Base-by-base conservation (phyloP, 1,140 invertebrate genomes). In the Eufriesea mexicana region DNA sequence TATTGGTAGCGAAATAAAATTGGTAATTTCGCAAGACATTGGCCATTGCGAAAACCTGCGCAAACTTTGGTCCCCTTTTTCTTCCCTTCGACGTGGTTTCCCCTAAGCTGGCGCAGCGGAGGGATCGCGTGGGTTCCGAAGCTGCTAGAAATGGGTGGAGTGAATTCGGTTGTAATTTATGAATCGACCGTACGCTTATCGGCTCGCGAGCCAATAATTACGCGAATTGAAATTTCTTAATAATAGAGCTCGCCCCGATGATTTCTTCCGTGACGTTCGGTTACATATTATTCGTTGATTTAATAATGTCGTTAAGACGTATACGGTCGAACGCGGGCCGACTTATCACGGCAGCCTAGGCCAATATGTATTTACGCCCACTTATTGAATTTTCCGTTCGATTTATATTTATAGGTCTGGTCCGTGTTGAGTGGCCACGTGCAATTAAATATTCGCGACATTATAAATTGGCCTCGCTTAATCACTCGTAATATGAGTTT, bases 111-210 rank as follows among this genome's bases (percentile, higher is more conserved):
- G 14, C n/a, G 1, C n/a, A 0, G 7, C 8, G 4, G 35, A 18
- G 14, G 25, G 10, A 20, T 25, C 35, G 64, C 64, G 62, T 78
- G 75, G 75, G 62, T 25, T 28, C 45, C 35, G n/a, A 28, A 67
- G 75, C 62, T 67, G 75, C 20, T 68, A 47, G 75, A 68, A 67
- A 67, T 57, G 64, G 64, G 62, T 25, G 75, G 64, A 78, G 49
- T 14, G 51, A 78, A 67, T 68, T 78, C 35, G 62, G 23, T 20
- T 45, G 20, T 68, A 79, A 79, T 79, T 79, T 68, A 79, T 79
- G 77, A 71, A 71, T 71, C 54, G 42, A 61, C 75, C 59, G 28
- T n/a, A 8, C 54, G 66, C 45, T 61, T 71, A 79, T 79, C 77
- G 28, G 18, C 51, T 18, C n/a, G 12, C 75, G 2, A 25, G 28